Evolutionary conservation across 2,113 vertebrate species (phyloP), one percentile per base, ranked within the genome.

Genomic region (Ophiodon elongatus): DNA sequence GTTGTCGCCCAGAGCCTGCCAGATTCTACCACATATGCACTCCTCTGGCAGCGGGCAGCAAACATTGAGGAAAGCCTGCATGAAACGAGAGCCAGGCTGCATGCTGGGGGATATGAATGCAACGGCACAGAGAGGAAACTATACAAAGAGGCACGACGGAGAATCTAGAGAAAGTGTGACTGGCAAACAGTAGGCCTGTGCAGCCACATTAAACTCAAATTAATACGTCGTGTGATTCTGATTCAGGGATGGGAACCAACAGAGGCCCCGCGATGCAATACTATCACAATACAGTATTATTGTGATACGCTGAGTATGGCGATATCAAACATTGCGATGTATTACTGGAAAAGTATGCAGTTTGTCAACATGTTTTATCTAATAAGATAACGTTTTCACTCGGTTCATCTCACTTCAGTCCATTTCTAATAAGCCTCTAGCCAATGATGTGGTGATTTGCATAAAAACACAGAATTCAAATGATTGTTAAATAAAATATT

Each of bases 41-140:
- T 75, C 78, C 72, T 70, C 62, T 64, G 66, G 75, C 64, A 85
- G 82, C 65, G 59, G 33, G 73, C 76, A 17, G 74, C 29, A 76
- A 29, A 69, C 60, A 72, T 23, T 6, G 70, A 76, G 73, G 56
- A 72, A 66, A 74, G 15, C 39, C 45, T 0, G 25, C 56, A 17
- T 70, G 64, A 79, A 86, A 86, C 39, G 41, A 76, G 84, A 71
- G 41, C 14, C 41, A 4, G 47, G 65, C 63, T 2, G 35, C 77
- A 86, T 31, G 71, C 70, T 75, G 83, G 31, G 76, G 2, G 10
- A 77, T 47, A 63, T 60, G 41, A 85, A 74, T 27, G 72, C 50
- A 76, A 65, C 41, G 35, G 54, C 50, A 35, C 25, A 50, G 29
- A 72, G 14, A 63, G 47, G 67, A 33, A 75, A 54, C 14, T 11